Conservation (phyloP, 1,140 invertebrate species). For the Olivierus martensii region DNA sequence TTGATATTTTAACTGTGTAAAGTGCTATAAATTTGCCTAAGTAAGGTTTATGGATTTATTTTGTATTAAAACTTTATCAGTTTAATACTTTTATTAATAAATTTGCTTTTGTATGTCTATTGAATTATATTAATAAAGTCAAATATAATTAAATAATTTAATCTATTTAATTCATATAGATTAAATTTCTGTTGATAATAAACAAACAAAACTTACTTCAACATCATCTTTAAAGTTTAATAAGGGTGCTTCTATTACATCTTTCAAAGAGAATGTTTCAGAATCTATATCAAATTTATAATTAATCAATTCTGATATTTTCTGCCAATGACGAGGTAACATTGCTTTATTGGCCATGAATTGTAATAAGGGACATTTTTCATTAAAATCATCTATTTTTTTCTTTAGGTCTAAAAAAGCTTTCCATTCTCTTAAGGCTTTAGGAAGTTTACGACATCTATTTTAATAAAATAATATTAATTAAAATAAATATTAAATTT, state of each 20-base stretch:
- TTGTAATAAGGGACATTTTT: constrained; percentile 88
- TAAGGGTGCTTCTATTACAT: constrained; percentile 87
- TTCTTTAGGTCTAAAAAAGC: constrained; percentile 90
- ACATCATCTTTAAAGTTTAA: constrained; percentile 91
- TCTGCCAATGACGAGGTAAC: constrained; percentile 91
- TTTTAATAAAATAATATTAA: too few relatives aligned
- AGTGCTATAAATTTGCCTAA: too few relatives aligned
- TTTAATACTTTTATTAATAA: too few relatives aligned
- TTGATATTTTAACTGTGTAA: too few relatives aligned
- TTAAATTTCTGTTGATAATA: too few relatives aligned
- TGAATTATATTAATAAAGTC: too few relatives aligned
- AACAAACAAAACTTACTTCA: constrained; percentile 45
- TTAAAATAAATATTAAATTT: too few relatives aligned
- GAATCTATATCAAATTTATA: constrained; percentile 83
- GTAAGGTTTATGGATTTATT: too few relatives aligned
- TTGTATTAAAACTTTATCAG: too few relatives aligned
- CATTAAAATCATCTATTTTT: constrained; percentile 94
- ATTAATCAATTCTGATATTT: constrained; percentile 84
- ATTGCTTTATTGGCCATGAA: constrained; percentile 96
- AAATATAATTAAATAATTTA: too few relatives aligned
- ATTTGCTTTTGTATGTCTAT: too few relatives aligned
- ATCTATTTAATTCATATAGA: too few relatives aligned
- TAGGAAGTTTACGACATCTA: constrained; percentile 79
- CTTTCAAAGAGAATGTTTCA: constrained; percentile 85
- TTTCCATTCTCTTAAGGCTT: constrained; percentile 92